Evolutionary conservation across 2,888 invertebrate species (phyloP).

Genomic region (Catocala nupta): DNA sequence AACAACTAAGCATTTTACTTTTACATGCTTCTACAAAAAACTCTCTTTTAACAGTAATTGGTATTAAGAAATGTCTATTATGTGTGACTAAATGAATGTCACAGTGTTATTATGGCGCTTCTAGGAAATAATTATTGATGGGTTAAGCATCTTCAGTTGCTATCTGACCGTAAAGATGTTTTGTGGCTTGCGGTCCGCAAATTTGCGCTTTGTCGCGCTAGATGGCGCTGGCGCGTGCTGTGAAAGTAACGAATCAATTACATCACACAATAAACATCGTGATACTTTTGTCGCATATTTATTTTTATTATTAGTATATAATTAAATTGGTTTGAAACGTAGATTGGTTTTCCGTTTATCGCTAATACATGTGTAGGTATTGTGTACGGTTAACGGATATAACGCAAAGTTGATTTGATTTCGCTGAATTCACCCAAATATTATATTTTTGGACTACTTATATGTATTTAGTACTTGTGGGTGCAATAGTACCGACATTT

Average conservation of each 20-base stretch:
- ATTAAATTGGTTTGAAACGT: neutral
- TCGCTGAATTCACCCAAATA: too few species aligned
- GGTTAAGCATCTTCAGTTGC: constrained; percentile 27
- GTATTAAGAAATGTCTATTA: constrained; percentile 14
- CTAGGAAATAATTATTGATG: constrained; percentile 49
- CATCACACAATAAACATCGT: constrained; percentile 41
- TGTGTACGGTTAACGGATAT: too few species aligned
- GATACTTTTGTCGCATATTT: constrained; percentile 35
- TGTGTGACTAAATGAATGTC: constrained; percentile 38
- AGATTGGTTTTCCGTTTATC: too few species aligned
- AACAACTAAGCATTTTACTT: constrained; percentile 3
- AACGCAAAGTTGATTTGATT: too few species aligned
- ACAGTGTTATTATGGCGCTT: constrained; percentile 30
- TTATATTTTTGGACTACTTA: too few species aligned
- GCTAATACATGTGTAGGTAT: too few species aligned
- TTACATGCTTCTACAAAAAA: too few species aligned
- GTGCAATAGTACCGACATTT: too few species aligned
- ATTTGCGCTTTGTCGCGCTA: constrained; percentile 5
- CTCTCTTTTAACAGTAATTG: constrained; percentile 4
- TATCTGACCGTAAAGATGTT: constrained; percentile 1
- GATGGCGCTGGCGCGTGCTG: constrained; percentile 38
- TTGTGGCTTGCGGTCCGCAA: constrained; percentile 15
- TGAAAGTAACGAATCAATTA: constrained; percentile 49
- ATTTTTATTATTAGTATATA: constrained; percentile 16
- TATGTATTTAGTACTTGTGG: too few species aligned